A percentile compares a stretch with the other conserved stretches of the same genome.
These are phyloP conservation scores for Dioctria linearis DNA, from an alignment of 2,888 invertebrate genomes.

Conservation along the genomic window DNA sequence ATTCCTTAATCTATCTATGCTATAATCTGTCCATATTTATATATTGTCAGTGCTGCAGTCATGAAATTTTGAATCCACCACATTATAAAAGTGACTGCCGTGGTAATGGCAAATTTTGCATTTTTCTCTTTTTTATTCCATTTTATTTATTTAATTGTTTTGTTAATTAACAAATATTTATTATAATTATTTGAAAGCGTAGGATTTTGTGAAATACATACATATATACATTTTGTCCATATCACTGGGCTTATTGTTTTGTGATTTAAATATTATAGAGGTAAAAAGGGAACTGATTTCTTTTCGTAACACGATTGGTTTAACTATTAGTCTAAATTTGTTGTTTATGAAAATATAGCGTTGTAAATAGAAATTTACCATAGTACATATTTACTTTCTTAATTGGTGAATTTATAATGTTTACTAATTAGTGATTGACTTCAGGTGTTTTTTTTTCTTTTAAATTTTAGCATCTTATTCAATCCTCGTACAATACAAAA, in stretches of 20 bases:
- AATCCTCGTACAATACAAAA: no score
- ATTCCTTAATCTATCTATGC: no score
- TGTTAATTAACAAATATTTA: slow-evolving; percentile 1
- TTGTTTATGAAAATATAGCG: slow-evolving; percentile 42
- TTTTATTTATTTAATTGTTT: slow-evolving; percentile 13
- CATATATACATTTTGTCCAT: slow-evolving; percentile 20
- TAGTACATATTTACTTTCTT: slow-evolving; percentile 22
- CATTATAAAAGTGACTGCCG: neutral
- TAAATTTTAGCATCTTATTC: no score
- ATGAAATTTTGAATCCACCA: no score
- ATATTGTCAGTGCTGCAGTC: no score
- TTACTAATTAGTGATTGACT: slow-evolving; percentile 44
- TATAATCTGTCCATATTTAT: no score
- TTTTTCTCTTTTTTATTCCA: neutral
- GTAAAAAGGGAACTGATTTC: slow-evolving; percentile 13
- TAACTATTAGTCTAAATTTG: slow-evolving; percentile 28
- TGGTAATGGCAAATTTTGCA: slow-evolving; percentile 9
- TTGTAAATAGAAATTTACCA: slow-evolving; percentile 47
- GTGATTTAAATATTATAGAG: slow-evolving; percentile 7
- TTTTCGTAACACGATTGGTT: slow-evolving; percentile 21
- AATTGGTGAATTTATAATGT: slow-evolving; percentile 16
- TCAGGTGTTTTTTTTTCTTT: slow-evolving; percentile 13
- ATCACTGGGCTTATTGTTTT: slow-evolving; percentile 51
- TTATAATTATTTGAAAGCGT: slow-evolving; percentile 16
- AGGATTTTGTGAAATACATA: no score